Evolutionary conservation across 2,797 vertebrate species (phyloP), one percentile per base, ranked within the genome.

Genomic region (Lithobates pipiens): DNA sequence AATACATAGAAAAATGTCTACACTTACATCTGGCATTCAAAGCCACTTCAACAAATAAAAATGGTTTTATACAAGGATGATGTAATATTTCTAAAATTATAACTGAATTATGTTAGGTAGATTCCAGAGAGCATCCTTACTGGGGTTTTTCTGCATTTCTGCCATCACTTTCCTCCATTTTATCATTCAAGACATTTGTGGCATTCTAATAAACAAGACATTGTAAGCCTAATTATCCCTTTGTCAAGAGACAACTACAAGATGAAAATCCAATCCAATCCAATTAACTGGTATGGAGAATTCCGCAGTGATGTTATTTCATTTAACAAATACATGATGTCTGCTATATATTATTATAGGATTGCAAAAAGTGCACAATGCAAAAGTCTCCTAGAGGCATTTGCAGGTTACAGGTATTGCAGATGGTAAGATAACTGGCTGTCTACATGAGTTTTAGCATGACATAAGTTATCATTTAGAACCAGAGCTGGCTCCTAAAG

Each of bases 401-500:
- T 54, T 23, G 11, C 9, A 27, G 5, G 67, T 23, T 29, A 39
- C n/a, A 42, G 44, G 50, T 36, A 36, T 10, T 70, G 18, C 16
- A 29, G 10, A 5, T 1, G 44, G 42, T 10, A 27, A 3, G 67
- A 23, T 44, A 68, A 42, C 36, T 21, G 25, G 36, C 11, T 29
- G 13, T 1, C 39, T 27, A 68, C 42, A 46, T 4, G 23, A 27
- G 16, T 44, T 46, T 34, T 75, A 23, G 21, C 50, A 68, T 65
- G 23, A 29, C 54, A 29, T 10, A 70, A 42, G 72, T 74, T 65
- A 75, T 83, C n/a, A 77, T 63, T 57, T 16, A 25, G 32, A 83
- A 16, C 50, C 50, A 54, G 50, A 13, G 4, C 44, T 54, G 89
- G 89, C 85, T 90, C 84, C 68, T 77, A 82, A 89, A 90, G 88